These are phyloP conservation scores for Castor canadensis DNA, from an alignment of 2,113 vertebrate species.

Conservation along the genomic window DNA sequence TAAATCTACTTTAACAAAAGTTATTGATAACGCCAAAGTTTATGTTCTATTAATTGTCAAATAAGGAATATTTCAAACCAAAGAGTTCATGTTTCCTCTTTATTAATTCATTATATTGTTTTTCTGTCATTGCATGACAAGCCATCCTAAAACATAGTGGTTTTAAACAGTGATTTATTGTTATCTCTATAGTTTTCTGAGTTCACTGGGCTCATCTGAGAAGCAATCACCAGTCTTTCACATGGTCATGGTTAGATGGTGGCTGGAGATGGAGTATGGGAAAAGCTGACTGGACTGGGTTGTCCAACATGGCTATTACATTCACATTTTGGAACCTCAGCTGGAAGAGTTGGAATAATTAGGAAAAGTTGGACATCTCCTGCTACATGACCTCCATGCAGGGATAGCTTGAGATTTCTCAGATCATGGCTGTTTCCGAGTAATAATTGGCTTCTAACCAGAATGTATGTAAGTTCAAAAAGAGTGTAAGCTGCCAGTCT, in stretches of 20 bases:
- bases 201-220: neutral
- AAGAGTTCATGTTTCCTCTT: neutral
- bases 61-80: constrained; percentile 11
- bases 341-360: neutral
- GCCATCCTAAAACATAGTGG: neutral
- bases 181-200: neutral
- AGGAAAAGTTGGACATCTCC: neutral
- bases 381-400: neutral
- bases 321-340: neutral
- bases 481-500: neutral
- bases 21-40: neutral
- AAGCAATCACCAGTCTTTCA: neutral
- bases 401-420: neutral
- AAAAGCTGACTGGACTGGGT: neutral
- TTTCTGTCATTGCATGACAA: neutral
- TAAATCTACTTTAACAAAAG: neutral
- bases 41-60: neutral
- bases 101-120: neutral
- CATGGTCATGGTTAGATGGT: neutral
- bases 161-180: neutral
- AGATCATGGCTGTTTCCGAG: neutral
- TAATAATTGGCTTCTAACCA: neutral
- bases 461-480: neutral
- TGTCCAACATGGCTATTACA: neutral
- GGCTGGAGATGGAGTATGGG: neutral